Conservation (phyloP, 2,888 invertebrate genomes). For the Eutolmus rufibarbis region DNA sequence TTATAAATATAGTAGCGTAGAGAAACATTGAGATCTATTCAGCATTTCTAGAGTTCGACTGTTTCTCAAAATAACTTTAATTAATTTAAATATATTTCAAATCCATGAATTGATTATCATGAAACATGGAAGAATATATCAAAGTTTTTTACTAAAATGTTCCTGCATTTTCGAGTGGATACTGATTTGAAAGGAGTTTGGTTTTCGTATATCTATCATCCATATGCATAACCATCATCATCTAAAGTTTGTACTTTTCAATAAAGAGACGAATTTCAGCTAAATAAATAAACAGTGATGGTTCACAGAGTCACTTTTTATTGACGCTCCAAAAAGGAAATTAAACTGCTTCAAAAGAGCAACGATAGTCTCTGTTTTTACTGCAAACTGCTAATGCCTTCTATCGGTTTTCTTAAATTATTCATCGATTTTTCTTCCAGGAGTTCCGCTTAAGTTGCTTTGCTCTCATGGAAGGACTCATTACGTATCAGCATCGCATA, state of each 20-base stretch:
- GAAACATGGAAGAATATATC: no score
- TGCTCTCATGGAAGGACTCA: not conserved
- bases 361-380: not conserved
- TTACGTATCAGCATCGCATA: not conserved
- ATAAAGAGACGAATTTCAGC: not conserved
- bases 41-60: not conserved
- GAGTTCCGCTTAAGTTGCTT: not conserved
- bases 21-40: not conserved
- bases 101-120: no score
- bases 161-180: no score
- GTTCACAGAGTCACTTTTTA: not conserved
- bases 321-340: not conserved
- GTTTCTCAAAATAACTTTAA: not conserved
- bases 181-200: not conserved
- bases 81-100: no score
- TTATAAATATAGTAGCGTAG: not conserved
- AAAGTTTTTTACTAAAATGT: no score
- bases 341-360: not conserved
- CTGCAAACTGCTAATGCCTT: not conserved
- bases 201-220: not conserved
- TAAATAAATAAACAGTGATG: not conserved
- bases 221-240: not conserved
- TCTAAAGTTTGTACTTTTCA: not conserved
- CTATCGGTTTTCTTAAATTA: not conserved
- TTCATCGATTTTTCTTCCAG: slow-evolving; percentile 1